Evolutionary conservation across 1,140 invertebrate species (phyloP).

Genomic region (Nebria ingens): DNA sequence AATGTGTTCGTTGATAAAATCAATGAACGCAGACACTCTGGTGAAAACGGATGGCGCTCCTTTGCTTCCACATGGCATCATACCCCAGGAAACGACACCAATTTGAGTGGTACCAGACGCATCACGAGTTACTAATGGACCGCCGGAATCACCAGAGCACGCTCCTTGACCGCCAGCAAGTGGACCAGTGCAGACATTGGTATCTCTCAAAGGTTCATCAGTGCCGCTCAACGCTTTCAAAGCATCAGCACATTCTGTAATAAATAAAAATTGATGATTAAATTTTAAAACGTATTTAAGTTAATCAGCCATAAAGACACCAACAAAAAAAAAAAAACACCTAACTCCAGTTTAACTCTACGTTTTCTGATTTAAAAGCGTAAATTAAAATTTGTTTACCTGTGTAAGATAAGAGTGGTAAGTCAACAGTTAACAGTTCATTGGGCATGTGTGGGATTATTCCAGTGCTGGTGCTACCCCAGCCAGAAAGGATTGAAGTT

Average conservation of each 20-base stretch:
- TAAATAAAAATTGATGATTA: too few species aligned
- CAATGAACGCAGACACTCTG: slow-evolving; percentile 46
- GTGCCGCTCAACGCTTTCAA: background rate
- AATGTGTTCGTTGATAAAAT: slow-evolving; percentile 19
- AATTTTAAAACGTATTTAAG: too few species aligned
- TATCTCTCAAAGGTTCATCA: slow-evolving; percentile 1
- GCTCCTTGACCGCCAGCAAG: slow-evolving; percentile 43
- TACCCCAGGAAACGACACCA: slow-evolving; percentile 69
- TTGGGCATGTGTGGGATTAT: slow-evolving; percentile 29
- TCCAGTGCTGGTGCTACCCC: slow-evolving; percentile 30
- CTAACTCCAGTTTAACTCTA: too few species aligned
- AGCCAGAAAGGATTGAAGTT: slow-evolving; percentile 31
- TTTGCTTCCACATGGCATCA: slow-evolving; percentile 52
- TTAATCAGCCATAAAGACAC: too few species aligned
- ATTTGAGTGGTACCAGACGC: slow-evolving; percentile 32
- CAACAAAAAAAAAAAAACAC: too few species aligned
- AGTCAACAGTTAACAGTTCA: slow-evolving; percentile 28
- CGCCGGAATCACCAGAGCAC: slow-evolving; percentile 57
- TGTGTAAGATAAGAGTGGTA: slow-evolving; percentile 17
- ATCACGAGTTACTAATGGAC: slow-evolving; percentile 43
- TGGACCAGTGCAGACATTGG: slow-evolving; percentile 50
- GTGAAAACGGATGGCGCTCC: slow-evolving; percentile 61
- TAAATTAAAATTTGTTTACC: too few species aligned
- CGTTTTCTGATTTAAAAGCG: too few species aligned
- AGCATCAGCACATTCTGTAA: background rate